Evolutionary conservation across 2,113 vertebrate species (phyloP), one percentile per base, ranked within the genome.

Genomic region (Channa argus): DNA sequence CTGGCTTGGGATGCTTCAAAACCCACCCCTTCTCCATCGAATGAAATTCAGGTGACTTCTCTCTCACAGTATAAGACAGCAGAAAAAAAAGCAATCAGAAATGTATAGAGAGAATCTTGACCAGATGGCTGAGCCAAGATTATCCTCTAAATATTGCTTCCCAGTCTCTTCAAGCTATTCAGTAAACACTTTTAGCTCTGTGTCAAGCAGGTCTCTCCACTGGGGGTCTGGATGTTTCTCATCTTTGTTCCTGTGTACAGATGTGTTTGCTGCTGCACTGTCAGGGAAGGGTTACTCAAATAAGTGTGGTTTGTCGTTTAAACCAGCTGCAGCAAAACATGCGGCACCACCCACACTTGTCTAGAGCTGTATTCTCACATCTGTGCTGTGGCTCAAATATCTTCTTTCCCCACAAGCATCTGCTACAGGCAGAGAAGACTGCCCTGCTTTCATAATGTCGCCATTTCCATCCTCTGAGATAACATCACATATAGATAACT

Each of bases 311-410:
- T 89, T 87, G 77, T 86, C 70, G 83, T 84, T 80, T 78, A 64
- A 83, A 82, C 77, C 74, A 41, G 64, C 71, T 89, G 80, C 76
- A 63, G 60, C 83, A 74, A 82, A 90, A 76, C 82, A 59, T 63
- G 36, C 83, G 63, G 81, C 78, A 80, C 83, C 82, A 79, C 79
- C 79, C 88, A 84, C 82, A 72, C 81, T 82, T 76, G 59, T 87
- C 83, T 80, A 56, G 14, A 79, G 64, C 71, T 50, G 52, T 72
- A 64, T 89, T 84, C 80, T 86, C 86, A 93, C 91, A 92, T 92
- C 86, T 92, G 90, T 82, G 82, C 67, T 43, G 50, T 41, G 79
- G 89, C 82, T 93, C 89, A 89, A 71, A 90, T 92, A 92, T 88
- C 90, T 12, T 15, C 65, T 53, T 50, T 77, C 88, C 79, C 69